Conservation (phyloP, 2,113 vertebrate species). For the Phalacrocorax brasilianus region DNA sequence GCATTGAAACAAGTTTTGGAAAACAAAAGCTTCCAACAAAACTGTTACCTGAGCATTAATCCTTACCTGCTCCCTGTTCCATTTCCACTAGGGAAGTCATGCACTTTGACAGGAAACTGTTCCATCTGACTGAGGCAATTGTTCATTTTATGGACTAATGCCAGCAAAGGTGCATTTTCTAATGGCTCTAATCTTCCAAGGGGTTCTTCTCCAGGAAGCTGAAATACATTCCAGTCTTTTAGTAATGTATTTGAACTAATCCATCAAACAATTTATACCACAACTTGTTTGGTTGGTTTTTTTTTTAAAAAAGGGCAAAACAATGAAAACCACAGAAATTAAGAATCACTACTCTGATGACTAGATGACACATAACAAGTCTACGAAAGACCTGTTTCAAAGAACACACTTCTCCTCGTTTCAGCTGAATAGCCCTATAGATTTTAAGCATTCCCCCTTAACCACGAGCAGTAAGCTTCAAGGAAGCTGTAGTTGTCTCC, state of each 20-base stretch:
- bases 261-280: background rate
- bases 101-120: conserved; percentile 98
- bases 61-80: conserved; percentile 97
- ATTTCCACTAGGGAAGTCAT: conserved; percentile 98
- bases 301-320: background rate
- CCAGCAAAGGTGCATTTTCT: conserved; percentile 88
- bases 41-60: conserved; percentile 64
- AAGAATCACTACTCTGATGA: background rate
- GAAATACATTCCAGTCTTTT: conserved; percentile 17
- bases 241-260: background rate
- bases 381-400: background rate
- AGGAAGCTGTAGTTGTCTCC: background rate
- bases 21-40: background rate
- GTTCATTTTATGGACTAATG: conserved; percentile 98
- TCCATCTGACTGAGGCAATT: conserved; percentile 99
- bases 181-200: conserved; percentile 87
- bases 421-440: background rate
- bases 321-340: background rate
- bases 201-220: conserved; percentile 92
- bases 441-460: background rate
- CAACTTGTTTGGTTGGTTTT: background rate
- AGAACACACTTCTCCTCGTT: background rate
- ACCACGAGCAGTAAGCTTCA: background rate
- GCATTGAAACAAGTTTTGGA: background rate
- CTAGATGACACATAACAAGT: background rate